These are phyloP conservation scores for Linnaemya tessellans DNA, from an alignment of 2,888 invertebrate genomes.

Conservation along the genomic window DNA sequence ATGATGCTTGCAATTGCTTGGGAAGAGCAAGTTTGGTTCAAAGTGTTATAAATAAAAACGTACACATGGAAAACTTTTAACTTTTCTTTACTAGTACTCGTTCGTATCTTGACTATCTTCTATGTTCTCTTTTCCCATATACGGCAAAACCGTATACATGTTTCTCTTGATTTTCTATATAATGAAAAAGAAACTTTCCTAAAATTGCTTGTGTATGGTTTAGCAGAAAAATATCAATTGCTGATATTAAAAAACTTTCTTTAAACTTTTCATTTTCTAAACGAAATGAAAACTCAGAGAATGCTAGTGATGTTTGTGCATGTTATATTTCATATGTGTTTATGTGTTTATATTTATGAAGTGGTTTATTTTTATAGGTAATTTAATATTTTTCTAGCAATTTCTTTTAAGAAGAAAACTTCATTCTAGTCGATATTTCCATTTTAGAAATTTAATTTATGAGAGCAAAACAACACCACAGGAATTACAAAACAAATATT, in stretches of 20 bases:
- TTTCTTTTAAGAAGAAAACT: slow-evolving; percentile 6
- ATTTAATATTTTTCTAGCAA: slow-evolving; percentile 15
- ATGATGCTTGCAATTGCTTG: background rate
- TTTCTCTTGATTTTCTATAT: background rate
- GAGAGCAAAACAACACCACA: background rate
- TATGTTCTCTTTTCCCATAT: background rate
- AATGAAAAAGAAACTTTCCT: slow-evolving; percentile 25
- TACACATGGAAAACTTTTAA: slow-evolving; percentile 26
- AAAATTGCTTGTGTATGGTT: slow-evolving; percentile 21
- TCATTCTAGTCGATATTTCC: background rate
- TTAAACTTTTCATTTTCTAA: slow-evolving; percentile 49
- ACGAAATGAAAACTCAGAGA: slow-evolving; percentile 49
- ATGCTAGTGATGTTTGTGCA: background rate
- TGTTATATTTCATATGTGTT: background rate
- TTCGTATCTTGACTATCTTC: background rate
- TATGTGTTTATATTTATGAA: background rate
- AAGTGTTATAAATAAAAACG: background rate
- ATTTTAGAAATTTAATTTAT: background rate
- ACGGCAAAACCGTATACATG: background rate
- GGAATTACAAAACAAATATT: background rate
- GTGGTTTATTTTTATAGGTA: slow-evolving; percentile 32
- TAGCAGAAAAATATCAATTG: slow-evolving; percentile 70
- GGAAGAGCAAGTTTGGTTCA: background rate
- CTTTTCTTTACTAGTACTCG: slow-evolving; percentile 20
- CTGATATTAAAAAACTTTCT: slow-evolving; percentile 74